Evolutionary conservation across 1,140 invertebrate species (phyloP), one percentile per base, ranked within the genome.

Genomic region (Aleiodes sp.): DNA sequence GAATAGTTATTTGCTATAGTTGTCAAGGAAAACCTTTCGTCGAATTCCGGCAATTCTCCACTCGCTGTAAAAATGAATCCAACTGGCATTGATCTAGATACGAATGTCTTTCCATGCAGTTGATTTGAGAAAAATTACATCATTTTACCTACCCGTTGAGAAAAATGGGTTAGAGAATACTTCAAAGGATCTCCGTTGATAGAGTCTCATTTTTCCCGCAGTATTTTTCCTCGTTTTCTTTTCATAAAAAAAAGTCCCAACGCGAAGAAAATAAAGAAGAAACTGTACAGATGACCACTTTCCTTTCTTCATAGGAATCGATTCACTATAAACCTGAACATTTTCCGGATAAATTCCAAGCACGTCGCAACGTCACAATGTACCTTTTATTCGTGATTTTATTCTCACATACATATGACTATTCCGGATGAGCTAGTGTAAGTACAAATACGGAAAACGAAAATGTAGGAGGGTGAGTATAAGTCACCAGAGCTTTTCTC

Each of bases 291-390:
- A 43, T 16, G 39, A 43, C n/a, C 39, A 16, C 19, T 43, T 16
- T 43, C 39, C 12, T 16, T 12, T 41, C 37, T 1, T 4, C n/a
- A 16, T n/a, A n/a, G n/a, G n/a, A n/a, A 16, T 43, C 39, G 39
- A 43, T 43, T 43, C 12, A n/a, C n/a, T n/a, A n/a, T n/a, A n/a
- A n/a, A n/a, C 39, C 39, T 12, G 26, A 52, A 52, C 19, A 16
- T 24, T 9, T 19, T 3, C 19, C 2, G 10, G 7, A 24, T 24
- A 12, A 6, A 52, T 52, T 52, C 46, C 46, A 8, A 12, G 21
- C 46, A 52, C 46, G 46, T 52, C n/a, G 16, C n/a, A n/a, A 52
- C 26, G 46, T 52, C 46, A 21, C 46, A 52, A 52, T 52, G 21
- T 52, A 16, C 41, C 12, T 52, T 21, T 21, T 21, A 1, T 16